Evolutionary conservation across 2,888 invertebrate genomes (phyloP).

Genomic region (Drosophila subquinaria): DNA sequence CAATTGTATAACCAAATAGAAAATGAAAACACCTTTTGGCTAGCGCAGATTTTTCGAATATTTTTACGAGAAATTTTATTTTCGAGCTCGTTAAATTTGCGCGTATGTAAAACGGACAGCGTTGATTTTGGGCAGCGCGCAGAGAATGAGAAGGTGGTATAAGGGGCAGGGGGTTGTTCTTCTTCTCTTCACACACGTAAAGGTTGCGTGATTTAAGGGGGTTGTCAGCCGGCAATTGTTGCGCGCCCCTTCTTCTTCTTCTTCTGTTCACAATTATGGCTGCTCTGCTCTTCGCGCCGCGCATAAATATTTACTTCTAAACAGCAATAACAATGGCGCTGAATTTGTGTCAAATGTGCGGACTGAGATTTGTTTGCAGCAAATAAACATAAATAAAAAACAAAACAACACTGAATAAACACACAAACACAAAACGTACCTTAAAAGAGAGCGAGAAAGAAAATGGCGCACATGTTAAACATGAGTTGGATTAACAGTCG

Average conservation of each 20-base stretch:
- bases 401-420: constrained; percentile 36
- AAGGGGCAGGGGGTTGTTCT: constrained; percentile 18
- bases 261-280: constrained; percentile 41
- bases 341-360: constrained; percentile 77
- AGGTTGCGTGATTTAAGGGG: constrained; percentile 63
- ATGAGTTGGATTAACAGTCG: constrained; percentile 15
- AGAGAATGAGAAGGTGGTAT: background rate
- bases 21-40: constrained; percentile 66
- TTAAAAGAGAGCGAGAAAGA: constrained; percentile 38
- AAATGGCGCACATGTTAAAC: constrained; percentile 43
- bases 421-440: constrained; percentile 24
- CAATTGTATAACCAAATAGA: constrained; percentile 46
- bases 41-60: constrained; percentile 58
- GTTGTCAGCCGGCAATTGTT: constrained; percentile 33
- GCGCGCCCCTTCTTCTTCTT: background rate
- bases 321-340: constrained; percentile 45
- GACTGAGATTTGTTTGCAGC: constrained; percentile 68
- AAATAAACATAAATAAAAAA: constrained; percentile 55
- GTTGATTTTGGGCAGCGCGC: constrained; percentile 3
- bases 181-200: constrained; percentile 28
- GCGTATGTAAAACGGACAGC: constrained; percentile 42
- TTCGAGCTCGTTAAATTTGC: constrained; percentile 52
- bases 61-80: constrained; percentile 60
- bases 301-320: constrained; percentile 67
- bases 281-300: constrained; percentile 24